Evolutionary conservation across 1,140 invertebrate genomes (phyloP), one percentile per base, ranked within the genome.

Genomic region (Mesaphorura yosii): DNA sequence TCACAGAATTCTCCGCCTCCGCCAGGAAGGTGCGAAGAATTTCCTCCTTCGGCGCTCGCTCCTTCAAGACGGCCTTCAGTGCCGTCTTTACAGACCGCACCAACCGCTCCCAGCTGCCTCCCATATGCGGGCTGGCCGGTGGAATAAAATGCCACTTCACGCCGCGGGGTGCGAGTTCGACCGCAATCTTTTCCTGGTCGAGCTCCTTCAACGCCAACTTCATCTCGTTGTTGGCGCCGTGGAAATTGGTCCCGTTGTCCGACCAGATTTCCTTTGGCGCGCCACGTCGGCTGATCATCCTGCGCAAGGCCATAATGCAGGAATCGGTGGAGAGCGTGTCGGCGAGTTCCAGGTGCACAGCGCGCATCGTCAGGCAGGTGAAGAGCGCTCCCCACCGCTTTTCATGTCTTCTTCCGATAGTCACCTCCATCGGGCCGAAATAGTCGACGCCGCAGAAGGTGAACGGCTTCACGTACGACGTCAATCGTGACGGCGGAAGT

Each of bases 81-180:
- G 63, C 60, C 6, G 26, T 40, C 55, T 71, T 71, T 15, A 65
- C 61, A 1, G 62, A 62, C 53, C 65, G 64, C 1, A 70, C 60
- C 20, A 62, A 59, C 7, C 63, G 53, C 59, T 72, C 68, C 63
- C 68, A 70, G 5, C 62, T 26, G 20, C 67, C 66, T 12, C 67
- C 67, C 46, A 67, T 64, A 47, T 69, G 63, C 10, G 65, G 66
- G 17, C 64, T 53, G 14, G 49, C 23, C 1, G 69, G 67, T 0
- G 66, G 71, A 53, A 57, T 66, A 41, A 69, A 69, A 22, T 62
- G 41, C 62, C 64, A 67, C 29, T 54, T 20, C 31, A 65, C 64
- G 15, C 47, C 26, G 14, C 45, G 48, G 5, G 40, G 20, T 14
- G 40, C 23, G 12, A 63, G 31, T 42, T 42, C 12, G 12, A 38